Conservation (phyloP, 2,888 invertebrate genomes). For the Halictus ligatus region DNA sequence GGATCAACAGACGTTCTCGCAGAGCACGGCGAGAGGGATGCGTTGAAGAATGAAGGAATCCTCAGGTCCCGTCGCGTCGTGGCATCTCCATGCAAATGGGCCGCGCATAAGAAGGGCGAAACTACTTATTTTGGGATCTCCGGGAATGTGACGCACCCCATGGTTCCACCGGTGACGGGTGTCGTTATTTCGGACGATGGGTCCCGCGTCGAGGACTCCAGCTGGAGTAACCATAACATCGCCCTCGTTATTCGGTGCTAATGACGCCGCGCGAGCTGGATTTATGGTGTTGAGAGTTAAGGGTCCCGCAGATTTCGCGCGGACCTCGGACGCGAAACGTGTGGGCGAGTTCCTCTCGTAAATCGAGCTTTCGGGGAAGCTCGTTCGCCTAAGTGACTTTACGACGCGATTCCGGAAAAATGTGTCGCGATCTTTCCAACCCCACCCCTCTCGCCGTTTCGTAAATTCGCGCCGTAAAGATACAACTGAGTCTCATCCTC, state of each 20-base stretch:
- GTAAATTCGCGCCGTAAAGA: neutral
- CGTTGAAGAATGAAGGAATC: slow-evolving; percentile 43
- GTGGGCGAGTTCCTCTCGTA: slow-evolving; percentile 46
- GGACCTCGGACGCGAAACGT: slow-evolving; percentile 32
- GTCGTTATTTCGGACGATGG: slow-evolving; percentile 75
- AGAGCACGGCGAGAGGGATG: slow-evolving; percentile 8
- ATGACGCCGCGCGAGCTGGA: slow-evolving; percentile 74
- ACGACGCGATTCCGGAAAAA: slow-evolving; percentile 43
- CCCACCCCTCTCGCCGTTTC: neutral
- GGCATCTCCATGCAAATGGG: slow-evolving; percentile 57
- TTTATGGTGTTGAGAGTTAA: slow-evolving; percentile 76
- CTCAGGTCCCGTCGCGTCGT: slow-evolving; percentile 24
- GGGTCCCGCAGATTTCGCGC: slow-evolving; percentile 69
- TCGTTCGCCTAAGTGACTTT: slow-evolving; percentile 36
- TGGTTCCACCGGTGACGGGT: slow-evolving; percentile 59
- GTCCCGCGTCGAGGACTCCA: slow-evolving; percentile 54
- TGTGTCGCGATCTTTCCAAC: slow-evolving; percentile 6
- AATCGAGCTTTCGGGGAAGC: slow-evolving; percentile 59
- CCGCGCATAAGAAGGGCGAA: slow-evolving; percentile 50
- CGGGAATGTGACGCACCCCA: slow-evolving; percentile 70
- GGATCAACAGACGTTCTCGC: slow-evolving; percentile 11
- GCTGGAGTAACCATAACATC: slow-evolving; percentile 72
- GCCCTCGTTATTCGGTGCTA: slow-evolving; percentile 78
- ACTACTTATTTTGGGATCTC: slow-evolving; percentile 74
- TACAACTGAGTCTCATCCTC: neutral